Percentiles rank a stretch among this genome's conserved stretches.
Evolutionary conservation across 2,113 vertebrate genomes (phyloP).

Genomic region (Amphiprion percula): DNA sequence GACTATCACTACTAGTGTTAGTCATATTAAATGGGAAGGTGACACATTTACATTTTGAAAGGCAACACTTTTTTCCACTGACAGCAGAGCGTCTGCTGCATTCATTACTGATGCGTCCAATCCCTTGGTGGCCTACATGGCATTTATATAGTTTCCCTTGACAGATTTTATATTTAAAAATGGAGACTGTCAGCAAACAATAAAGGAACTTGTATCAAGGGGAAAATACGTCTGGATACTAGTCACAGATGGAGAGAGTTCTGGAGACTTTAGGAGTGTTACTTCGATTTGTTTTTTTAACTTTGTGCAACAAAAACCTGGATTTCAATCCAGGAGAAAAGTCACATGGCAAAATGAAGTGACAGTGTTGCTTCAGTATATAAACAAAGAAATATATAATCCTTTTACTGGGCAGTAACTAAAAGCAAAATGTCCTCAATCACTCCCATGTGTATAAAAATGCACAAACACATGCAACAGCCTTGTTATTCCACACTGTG

Average conservation of each 20-base stretch:
- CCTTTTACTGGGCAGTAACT: conserved; percentile 20
- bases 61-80: conserved; percentile 30
- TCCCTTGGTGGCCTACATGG: conserved; percentile 43
- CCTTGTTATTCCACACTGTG: conserved; percentile 55
- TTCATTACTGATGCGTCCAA: conserved; percentile 56
- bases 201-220: conserved; percentile 39
- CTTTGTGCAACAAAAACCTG: background rate
- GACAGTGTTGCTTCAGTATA: conserved; percentile 33
- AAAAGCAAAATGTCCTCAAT: conserved; percentile 42
- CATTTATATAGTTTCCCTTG: conserved; percentile 48
- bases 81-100: conserved; percentile 62
- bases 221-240: conserved; percentile 40
- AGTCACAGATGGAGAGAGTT: conserved; percentile 33
- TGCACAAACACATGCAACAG: conserved; percentile 54
- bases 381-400: conserved; percentile 48
- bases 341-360: conserved; percentile 15
- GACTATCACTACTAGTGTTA: conserved; percentile 43
- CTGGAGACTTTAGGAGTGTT: conserved; percentile 14
- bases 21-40: conserved; percentile 53
- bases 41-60: conserved; percentile 71
- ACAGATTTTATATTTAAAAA: conserved; percentile 57
- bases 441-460: conserved; percentile 61
- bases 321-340: conserved; percentile 15
- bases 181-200: conserved; percentile 48
- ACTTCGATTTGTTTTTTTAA: conserved; percentile 16